Percentiles rank a stretch among this genome's conserved stretches.
These are phyloP conservation scores for Malurus alboscapulatus DNA, from an alignment of 2,113 vertebrate species.

Conservation along the genomic window DNA sequence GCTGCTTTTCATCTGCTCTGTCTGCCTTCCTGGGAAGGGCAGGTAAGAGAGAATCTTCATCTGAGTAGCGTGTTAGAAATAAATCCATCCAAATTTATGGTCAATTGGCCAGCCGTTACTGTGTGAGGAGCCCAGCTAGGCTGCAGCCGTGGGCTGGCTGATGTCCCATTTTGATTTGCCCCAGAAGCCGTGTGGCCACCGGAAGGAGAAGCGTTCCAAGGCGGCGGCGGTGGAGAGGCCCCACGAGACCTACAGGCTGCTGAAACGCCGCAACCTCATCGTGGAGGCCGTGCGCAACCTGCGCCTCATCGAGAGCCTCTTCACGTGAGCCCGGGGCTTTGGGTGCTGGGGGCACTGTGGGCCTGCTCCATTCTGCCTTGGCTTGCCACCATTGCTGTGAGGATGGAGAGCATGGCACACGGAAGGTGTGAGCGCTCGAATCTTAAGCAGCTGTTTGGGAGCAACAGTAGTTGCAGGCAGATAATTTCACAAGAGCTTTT, in stretches of 20 bases:
- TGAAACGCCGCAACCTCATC: slow-evolving; percentile 93
- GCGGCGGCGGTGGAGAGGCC: slow-evolving; percentile 53
- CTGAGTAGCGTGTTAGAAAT: not conserved
- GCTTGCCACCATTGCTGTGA: rapidly evolving
- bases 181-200: slow-evolving; percentile 26
- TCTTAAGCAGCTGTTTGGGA: not conserved
- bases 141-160: not conserved
- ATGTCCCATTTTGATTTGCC: not conserved
- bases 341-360: too few species aligned
- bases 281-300: slow-evolving; percentile 85
- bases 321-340: slow-evolving; percentile 76
- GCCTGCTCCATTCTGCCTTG: not conserved
- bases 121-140: rapidly evolving
- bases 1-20: not conserved
- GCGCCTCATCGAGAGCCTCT: slow-evolving; percentile 88
- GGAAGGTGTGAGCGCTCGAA: not conserved
- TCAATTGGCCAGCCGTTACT: not conserved
- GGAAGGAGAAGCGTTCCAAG: slow-evolving; percentile 18
- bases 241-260: slow-evolving; percentile 86
- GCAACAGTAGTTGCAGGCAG: not conserved
- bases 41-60: not conserved
- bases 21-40: not conserved
- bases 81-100: not conserved
- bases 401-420: not conserved
- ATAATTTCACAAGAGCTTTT: not conserved